These are phyloP conservation scores for Micrastur ruficollis DNA, from an alignment of 2,797 vertebrate genomes.

Conservation along the genomic window DNA sequence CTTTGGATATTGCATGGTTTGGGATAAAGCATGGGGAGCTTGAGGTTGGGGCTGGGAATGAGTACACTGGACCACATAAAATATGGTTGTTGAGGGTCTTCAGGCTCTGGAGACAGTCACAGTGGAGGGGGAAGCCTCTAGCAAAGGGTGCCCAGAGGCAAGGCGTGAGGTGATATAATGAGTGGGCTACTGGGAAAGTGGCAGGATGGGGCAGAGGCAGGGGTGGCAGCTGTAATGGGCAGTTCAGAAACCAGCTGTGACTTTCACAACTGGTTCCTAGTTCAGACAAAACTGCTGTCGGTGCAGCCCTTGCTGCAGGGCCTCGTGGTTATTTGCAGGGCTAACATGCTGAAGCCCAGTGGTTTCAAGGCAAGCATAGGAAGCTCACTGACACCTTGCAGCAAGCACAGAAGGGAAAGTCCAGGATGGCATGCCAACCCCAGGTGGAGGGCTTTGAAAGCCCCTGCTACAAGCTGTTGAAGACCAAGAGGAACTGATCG, in stretches of 20 bases:
- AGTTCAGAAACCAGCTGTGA: not conserved
- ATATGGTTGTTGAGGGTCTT: not conserved
- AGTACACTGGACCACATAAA: not conserved
- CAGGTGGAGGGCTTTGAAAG: not conserved
- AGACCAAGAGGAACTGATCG: not conserved
- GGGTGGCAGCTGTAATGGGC: not conserved
- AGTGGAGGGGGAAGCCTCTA: not conserved
- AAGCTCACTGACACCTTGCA: not conserved
- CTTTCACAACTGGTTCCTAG: not conserved
- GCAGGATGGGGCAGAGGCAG: not conserved
- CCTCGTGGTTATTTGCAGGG: not conserved
- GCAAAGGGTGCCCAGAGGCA: not conserved
- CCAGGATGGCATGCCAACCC: not conserved
- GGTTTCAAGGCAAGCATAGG: not conserved
- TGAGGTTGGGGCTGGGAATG: not conserved
- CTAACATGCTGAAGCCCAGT: not conserved
- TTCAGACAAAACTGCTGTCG: not conserved
- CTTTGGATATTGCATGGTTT: not conserved
- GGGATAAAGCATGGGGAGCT: not conserved
- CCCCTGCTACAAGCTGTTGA: not conserved
- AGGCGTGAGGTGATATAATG: not conserved
- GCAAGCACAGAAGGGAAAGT: not conserved
- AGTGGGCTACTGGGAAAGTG: not conserved
- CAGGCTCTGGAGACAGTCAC: not conserved
- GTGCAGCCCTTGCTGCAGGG: not conserved